Percentiles rank a stretch among this genome's conserved stretches.
Evolutionary conservation across 2,888 invertebrate genomes (phyloP).

Genomic region (Melanophora roralis): DNA sequence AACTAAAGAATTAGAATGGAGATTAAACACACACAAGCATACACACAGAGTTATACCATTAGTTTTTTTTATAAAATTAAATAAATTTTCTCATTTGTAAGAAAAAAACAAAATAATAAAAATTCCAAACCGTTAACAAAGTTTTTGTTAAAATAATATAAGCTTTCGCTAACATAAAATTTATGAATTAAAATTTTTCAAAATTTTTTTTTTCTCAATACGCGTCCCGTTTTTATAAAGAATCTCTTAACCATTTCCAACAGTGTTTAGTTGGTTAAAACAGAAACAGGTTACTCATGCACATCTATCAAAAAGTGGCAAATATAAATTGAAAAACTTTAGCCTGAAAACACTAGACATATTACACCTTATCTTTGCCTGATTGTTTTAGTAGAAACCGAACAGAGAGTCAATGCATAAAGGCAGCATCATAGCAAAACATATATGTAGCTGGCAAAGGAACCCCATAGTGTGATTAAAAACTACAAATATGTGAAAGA

Average conservation of each 20-base stretch:
- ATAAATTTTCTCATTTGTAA: background rate
- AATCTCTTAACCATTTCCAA: constrained; percentile 16
- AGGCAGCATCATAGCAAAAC: background rate
- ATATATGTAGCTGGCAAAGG: constrained; percentile 14
- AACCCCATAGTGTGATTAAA: constrained; percentile 62
- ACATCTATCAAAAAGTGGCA: constrained; percentile 62
- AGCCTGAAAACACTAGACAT: constrained; percentile 59
- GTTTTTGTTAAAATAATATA: background rate
- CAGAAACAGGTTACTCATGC: constrained; percentile 33
- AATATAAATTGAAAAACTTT: constrained; percentile 63
- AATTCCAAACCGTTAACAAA: constrained; percentile 27
- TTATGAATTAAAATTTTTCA: constrained; percentile 55
- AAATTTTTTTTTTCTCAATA: background rate
- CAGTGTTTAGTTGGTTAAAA: constrained; percentile 31
- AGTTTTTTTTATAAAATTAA: background rate
- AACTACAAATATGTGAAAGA: constrained; percentile 15
- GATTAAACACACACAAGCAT: background rate
- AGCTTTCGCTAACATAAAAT: constrained; percentile 53
- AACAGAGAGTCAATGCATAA: background rate
- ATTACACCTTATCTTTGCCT: constrained; percentile 41
- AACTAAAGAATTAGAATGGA: background rate
- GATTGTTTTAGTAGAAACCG: constrained; percentile 12
- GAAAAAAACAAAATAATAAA: too few relatives aligned
- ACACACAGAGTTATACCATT: too few relatives aligned
- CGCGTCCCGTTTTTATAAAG: constrained; percentile 7